Conservation (phyloP, 2,113 vertebrate species). For the Callospermophilus lateralis region DNA sequence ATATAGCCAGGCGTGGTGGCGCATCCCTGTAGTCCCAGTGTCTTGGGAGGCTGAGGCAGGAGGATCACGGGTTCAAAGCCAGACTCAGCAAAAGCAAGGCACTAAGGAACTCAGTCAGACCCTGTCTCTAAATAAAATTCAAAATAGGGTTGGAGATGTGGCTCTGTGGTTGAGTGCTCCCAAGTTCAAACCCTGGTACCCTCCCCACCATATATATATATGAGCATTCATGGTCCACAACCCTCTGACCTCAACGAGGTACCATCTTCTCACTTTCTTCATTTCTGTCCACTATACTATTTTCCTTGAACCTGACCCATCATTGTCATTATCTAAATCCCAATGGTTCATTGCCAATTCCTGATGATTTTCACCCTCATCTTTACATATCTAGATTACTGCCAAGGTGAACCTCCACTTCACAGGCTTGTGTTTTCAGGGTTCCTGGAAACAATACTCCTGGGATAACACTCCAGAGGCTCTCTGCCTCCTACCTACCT, state of each 20-base stretch:
- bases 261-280: background rate
- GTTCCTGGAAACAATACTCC: background rate
- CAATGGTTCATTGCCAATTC: background rate
- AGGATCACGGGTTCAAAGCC: too few species aligned
- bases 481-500: background rate
- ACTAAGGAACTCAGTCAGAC: too few species aligned
- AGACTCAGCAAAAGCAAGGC: too few species aligned
- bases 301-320: background rate
- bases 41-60: too few species aligned
- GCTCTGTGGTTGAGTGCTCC: too few species aligned
- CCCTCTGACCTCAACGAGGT: background rate
- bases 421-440: background rate
- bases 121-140: too few species aligned
- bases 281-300: background rate
- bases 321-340: background rate
- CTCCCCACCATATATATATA: too few species aligned
- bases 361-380: background rate
- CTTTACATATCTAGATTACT: background rate
- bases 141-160: too few species aligned
- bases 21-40: too few species aligned
- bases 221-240: background rate
- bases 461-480: background rate
- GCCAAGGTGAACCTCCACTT: background rate
- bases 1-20: too few species aligned
- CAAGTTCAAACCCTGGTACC: too few species aligned